Evolutionary conservation across 2,888 invertebrate species (phyloP).

Genomic region (Corbicula japonica): DNA sequence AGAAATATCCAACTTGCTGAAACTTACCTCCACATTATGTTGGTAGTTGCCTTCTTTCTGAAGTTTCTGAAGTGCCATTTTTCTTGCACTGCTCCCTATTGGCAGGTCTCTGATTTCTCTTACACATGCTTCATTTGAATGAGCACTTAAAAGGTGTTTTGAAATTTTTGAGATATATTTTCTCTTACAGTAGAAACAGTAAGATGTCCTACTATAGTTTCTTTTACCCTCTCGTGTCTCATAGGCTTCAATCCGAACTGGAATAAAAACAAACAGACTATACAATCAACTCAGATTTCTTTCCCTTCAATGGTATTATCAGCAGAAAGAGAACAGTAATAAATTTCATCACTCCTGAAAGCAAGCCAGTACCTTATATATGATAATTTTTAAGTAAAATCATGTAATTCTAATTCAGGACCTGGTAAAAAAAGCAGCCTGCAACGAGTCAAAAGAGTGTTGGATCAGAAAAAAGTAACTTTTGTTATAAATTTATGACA

Average conservation of each 20-base stretch:
- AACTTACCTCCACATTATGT: conserved; percentile 21
- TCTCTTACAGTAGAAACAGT: conserved; percentile 11
- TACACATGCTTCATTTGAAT: background rate
- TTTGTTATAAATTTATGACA: no score
- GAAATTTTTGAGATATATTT: conserved; percentile 17
- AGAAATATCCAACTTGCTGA: no score
- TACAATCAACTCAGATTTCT: background rate
- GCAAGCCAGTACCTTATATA: no score
- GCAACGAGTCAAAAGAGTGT: no score
- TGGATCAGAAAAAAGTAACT: no score
- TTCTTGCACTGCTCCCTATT: background rate
- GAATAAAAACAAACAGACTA: background rate
- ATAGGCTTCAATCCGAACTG: conserved; percentile 9
- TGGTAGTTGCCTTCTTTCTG: conserved; percentile 15
- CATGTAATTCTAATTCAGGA: no score
- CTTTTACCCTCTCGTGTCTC: conserved; percentile 11
- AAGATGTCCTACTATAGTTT: conserved; percentile 14
- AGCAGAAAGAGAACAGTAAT: no score
- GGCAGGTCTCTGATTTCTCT: conserved; percentile 4
- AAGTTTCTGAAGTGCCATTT: conserved; percentile 2
- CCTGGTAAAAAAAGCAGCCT: no score
- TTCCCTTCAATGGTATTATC: background rate
- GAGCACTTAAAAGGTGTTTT: background rate
- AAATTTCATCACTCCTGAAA: no score
- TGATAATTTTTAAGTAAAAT: no score